Base-by-base conservation (phyloP, 35 echinoderm and acorn worm genomes). In the Hemicentrotus pulcherrimus region DNA sequence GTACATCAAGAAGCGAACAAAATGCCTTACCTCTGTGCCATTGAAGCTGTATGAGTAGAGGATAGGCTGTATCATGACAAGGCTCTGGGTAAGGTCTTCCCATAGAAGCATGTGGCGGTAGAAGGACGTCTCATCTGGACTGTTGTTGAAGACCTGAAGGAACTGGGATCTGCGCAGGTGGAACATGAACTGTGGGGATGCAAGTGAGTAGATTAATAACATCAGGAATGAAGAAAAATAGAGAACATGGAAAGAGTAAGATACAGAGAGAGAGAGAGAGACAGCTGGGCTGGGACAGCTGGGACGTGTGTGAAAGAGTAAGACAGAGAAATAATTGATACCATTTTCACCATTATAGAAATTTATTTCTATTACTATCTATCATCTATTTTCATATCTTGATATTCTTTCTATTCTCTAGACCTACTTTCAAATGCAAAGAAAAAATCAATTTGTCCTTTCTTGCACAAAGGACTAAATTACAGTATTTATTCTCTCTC, bases 91-190 rank as follows among this genome's bases (percentile, higher is more conserved):
- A 30, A 97, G 86, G 94, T 99, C 98, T 85, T 99, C 98, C 88
- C 98, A 70, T n/a, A 96, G 91, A 47, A 99, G 71, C 94, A 97
- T 97, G 91, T 98, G 98, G 24, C 98, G 96, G 89, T 99, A 99
- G 71, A 95, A 99, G 30, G 98, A 96, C 31, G 97, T 99, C 95
- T 99, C 98, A 91, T 99, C 98, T 0, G 98, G 98, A 88, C 98
- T 99, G 97, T 99, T 99, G 97, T 99, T 99, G 94, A 99, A 99
- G 24, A 99, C 98, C 95, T 99, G 98, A 5, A 99, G 94, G 94
- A 99, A 99, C 97, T 99, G 98, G 47, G 98, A 99, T 32, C 98
- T 92, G 41, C 98, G 94, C 93, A 99, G 95, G 89, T 99, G 98
- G 94, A 99, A 99, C 98, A 99, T 99, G 94, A 99, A 99, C 98